Evolutionary conservation across 2,797 vertebrate genomes (phyloP), one percentile per base, ranked within the genome.

Genomic region (Lepus oiostolus): DNA sequence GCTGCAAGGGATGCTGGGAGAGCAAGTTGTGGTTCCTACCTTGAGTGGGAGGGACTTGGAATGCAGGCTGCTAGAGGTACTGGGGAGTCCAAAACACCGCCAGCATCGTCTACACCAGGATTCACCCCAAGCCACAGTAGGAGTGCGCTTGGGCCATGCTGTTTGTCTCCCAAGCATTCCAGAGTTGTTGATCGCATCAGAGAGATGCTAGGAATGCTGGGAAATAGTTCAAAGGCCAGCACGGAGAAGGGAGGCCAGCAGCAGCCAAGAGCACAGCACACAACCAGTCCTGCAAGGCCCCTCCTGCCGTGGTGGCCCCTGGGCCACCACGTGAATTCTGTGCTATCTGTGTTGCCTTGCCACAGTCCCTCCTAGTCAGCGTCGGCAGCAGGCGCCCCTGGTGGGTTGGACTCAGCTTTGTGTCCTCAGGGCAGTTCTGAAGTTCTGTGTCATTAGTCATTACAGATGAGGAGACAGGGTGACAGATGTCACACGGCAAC

Each of bases 1-100:
- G 85, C 80, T 85, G 88, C 75, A 91, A 84, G 81, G 76, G 62
- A 85, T 62, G 14, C 90, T 80, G 60, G 50, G 80, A 93, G 52
- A 9, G 4, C 32, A 17, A 7, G 1, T 32, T 47, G 63, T 74
- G 79, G 28, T 67, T 71, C 75, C 63, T n/a, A 9, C 65, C 83
- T 38, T 30, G 67, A 32, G 47, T 62, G 58, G 58, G 42, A 72
- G 35, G 42, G 9, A 58, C 35, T n/a, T 35, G 3, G n/a, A 2
- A 5, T 28, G 28, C 10, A 38, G 90, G 47, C 21, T 38, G 52
- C 22, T 68, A 4, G 42, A 22, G 62, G 42, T 26, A 13, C 54
- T 50, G 28, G 47, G 68, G 68, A 65, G 10, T n/a, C 6, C 11
- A 12, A 17, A 30, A 10, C n/a, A 19, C 24, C 28, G 50, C 32